phyloP scores from a whole-genome alignment of 1,140 invertebrate genomes.

The Aradophagus sp. region DNA sequence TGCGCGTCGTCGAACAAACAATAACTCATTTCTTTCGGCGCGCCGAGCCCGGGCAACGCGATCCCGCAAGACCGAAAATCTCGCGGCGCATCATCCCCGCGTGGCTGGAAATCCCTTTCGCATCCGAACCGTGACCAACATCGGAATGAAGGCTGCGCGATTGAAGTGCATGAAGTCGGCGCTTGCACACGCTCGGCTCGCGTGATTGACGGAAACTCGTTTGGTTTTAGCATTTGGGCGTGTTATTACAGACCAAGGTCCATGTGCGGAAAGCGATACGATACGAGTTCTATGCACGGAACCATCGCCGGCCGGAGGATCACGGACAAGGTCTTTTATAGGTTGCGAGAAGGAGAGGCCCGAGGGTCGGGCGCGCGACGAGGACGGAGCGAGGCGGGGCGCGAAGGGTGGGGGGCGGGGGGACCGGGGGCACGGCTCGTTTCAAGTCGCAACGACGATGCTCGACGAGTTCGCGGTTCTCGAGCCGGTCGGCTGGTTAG shows the following conservation, averaged over 20 bases:
- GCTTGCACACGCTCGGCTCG: conserved; percentile 40
- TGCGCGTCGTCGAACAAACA: conserved; percentile 18
- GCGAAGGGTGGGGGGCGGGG: background rate
- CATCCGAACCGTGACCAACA: conserved; percentile 28
- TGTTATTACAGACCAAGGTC: conserved; percentile 59
- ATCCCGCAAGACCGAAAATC: conserved; percentile 22
- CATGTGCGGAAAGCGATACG: conserved; percentile 59
- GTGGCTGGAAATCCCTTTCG: conserved; percentile 20
- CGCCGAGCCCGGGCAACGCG: conserved; percentile 5
- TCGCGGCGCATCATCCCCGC: conserved; percentile 1
- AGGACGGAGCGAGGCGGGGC: conserved; percentile 6
- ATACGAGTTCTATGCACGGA: conserved; percentile 58
- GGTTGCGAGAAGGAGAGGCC: conserved; percentile 35
- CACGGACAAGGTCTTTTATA: conserved; percentile 59
- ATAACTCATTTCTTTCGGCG: conserved; percentile 22
- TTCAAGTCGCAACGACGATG: conserved; percentile 52
- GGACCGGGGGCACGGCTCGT: conserved; percentile 35
- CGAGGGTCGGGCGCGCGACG: conserved; percentile 2
- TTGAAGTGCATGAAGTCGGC: conserved; percentile 41
- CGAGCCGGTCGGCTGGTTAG: conserved; percentile 56
- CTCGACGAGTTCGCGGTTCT: conserved; percentile 55
- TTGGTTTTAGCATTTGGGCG: conserved; percentile 58
- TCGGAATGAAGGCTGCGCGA: conserved; percentile 28
- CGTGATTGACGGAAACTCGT: conserved; percentile 60
- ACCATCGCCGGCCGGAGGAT: conserved; percentile 45